A percentile compares a stretch with the other conserved stretches of the same genome.
Conservation (phyloP, 2,888 invertebrate genomes). For the Hedychridium roseum region DNA sequence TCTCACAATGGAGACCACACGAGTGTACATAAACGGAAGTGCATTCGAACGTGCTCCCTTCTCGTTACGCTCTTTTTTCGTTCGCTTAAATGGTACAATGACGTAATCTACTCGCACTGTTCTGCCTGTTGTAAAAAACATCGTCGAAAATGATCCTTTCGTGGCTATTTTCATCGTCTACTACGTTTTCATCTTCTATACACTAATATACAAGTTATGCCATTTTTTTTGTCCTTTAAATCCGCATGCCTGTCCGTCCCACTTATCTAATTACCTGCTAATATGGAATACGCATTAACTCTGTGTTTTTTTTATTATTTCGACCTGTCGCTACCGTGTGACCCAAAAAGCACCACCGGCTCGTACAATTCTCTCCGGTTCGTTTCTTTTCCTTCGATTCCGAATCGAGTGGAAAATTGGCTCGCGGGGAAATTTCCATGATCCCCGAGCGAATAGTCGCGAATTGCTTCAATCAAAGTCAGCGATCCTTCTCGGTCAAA, state of each 20-base stretch:
- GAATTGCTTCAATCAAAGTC: no score
- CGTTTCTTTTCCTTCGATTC: not conserved
- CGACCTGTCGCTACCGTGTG: conserved; percentile 39
- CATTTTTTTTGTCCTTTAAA: conserved; percentile 45
- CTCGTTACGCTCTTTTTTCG: conserved; percentile 26
- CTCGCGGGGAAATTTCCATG: no score
- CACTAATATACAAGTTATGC: conserved; percentile 64
- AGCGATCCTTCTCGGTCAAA: no score
- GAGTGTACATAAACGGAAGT: conserved; percentile 38
- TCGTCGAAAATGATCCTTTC: conserved; percentile 62
- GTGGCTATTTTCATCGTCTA: conserved; percentile 58
- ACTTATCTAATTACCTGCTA: conserved; percentile 60
- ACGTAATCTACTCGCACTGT: conserved; percentile 55
- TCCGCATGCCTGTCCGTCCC: conserved; percentile 58
- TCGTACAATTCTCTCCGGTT: conserved; percentile 29
- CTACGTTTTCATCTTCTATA: conserved; percentile 64
- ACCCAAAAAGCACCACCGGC: conserved; percentile 43
- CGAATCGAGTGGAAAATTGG: not conserved
- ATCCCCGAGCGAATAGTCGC: no score
- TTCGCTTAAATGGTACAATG: conserved; percentile 48
- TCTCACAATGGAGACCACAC: conserved; percentile 6
- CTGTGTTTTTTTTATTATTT: conserved; percentile 33
- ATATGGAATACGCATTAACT: conserved; percentile 52
- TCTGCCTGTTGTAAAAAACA: conserved; percentile 63
- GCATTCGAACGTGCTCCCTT: conserved; percentile 32